Base-by-base conservation (phyloP, 2,888 invertebrate genomes). In the Polylopha cassiicola region DNA sequence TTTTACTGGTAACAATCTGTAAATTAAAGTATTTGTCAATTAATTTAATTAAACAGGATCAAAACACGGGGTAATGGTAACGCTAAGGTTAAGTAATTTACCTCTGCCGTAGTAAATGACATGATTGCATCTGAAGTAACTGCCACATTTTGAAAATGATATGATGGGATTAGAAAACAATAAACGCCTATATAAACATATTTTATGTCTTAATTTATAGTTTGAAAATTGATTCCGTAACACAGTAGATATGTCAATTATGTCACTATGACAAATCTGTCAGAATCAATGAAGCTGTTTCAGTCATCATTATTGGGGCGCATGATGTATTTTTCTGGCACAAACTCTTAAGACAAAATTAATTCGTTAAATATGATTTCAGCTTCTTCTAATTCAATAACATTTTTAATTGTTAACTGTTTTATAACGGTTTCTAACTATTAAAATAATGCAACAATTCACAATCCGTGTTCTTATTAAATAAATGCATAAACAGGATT, bases 141-240 rank as follows among this genome's bases (percentile, higher is more conserved):
- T 81, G 81, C 77, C 77, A 82, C 85, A 85, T 85, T 57, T 59
- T 73, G 39, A 24, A 22, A 34, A 44, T 42, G 11, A 22, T 44
- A 39, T 29, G 10, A 43, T 37, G 38, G 37, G 4, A 39, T 7
- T 4, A 22, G 16, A 47, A 31, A 27, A n/a, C 3, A 21, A 30
- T 27, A 32, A 39, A 29, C 21, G 29, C 39, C 38, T 51, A 55
- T 51, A 53, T 45, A 46, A 36, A 56, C 63, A 73, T 73, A 31
- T 38, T 68, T 69, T 58, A 39, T 48, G 22, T 52, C 39, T 47
- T 46, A 54, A 47, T 46, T 53, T 48, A 36, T 37, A 41, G 26
- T 34, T 37, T 52, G 56, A 47, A 51, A 49, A 48, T 47, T 46
- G 48, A 43, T 47, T 47, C 41, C 20, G 41, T 41, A 41, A 41